Evolutionary conservation across 2,113 vertebrate genomes (phyloP), one percentile per base, ranked within the genome.

Genomic region (Callospermophilus lateralis): DNA sequence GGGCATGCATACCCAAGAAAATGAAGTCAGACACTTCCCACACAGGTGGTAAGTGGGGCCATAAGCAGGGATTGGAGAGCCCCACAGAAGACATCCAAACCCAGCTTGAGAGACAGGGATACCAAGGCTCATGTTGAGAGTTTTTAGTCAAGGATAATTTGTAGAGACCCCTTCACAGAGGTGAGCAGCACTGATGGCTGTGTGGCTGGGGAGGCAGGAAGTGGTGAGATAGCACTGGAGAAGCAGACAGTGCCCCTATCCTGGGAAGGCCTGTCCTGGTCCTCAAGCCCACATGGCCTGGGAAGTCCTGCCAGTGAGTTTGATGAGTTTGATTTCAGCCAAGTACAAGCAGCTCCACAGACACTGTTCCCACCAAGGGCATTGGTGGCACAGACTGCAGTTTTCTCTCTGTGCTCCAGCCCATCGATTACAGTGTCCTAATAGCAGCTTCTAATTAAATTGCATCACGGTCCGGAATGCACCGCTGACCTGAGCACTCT

Each of bases 381-480:
- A 92, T 67, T 28, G 0, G 45, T 68, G 0, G 85, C 42, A 48
- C 15, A 81, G 79, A 92, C 94, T 88, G 74, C 72, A 17, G 0
- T 70, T 94, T 74, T 96, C 94, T 92, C 97, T 98, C 3, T 61
- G 86, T 90, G 93, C 92, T 2, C 0, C 83, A 93, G 93, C 77
- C 73, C 34, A 84, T 95, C 94, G 89, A 63, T 97, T 95, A 39
- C 53, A 53, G 89, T 92, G 89, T 96, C 98, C 97, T 98, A 90
- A 97, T 84, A 97, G 94, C 95, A 96, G 96, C 95, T 89, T 98
- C 98, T 98, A 98, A 98, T 98, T 98, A 98, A 98, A 98, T 61
- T 80, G 90, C 96, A 95, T 98, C 97, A 89, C 42, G 53, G 74
- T 96, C 96, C 97, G 95, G 90, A 96, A 95, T 93, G 97, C 94